These are phyloP conservation scores for Penelope pileata DNA, from an alignment of 2,113 vertebrate species.

Conservation along the genomic window DNA sequence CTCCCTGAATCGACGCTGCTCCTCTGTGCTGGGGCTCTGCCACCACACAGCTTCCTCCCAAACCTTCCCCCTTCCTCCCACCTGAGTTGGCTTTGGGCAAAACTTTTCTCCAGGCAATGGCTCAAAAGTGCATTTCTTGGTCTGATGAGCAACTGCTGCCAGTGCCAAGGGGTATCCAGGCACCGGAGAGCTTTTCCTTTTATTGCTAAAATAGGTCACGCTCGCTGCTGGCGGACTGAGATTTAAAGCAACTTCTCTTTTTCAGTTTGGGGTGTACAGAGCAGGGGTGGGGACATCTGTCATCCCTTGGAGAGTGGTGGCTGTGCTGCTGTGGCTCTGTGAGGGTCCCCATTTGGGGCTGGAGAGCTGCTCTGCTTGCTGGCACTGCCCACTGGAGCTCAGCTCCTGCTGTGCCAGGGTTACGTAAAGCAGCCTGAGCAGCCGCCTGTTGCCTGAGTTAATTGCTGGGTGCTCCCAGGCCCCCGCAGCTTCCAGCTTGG, in stretches of 20 bases:
- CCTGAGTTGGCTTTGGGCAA: background rate
- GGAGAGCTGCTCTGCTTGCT: background rate
- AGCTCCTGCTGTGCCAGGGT: background rate
- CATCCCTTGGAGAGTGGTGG: background rate
- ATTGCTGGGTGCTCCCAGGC: background rate
- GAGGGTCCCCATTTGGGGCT: background rate
- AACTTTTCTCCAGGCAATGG: background rate
- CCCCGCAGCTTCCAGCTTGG: background rate
- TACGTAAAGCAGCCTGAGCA: background rate
- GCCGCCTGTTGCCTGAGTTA: background rate
- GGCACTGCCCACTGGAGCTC: background rate
- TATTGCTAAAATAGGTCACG: slow-evolving; percentile 49
- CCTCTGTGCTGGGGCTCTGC: background rate
- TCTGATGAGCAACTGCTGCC: slow-evolving; percentile 35
- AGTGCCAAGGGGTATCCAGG: slow-evolving; percentile 36
- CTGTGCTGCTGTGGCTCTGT: fast-evolving
- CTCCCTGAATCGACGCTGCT: background rate
- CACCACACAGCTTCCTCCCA: background rate
- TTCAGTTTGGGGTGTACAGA: background rate
- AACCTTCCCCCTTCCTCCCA: background rate
- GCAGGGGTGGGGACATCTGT: background rate
- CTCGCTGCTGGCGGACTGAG: background rate
- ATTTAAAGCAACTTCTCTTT: background rate
- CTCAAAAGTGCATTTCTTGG: background rate
- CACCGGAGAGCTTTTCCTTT: slow-evolving; percentile 47